Conservation (phyloP, 1,140 invertebrate species). For the Papilio xuthus region DNA sequence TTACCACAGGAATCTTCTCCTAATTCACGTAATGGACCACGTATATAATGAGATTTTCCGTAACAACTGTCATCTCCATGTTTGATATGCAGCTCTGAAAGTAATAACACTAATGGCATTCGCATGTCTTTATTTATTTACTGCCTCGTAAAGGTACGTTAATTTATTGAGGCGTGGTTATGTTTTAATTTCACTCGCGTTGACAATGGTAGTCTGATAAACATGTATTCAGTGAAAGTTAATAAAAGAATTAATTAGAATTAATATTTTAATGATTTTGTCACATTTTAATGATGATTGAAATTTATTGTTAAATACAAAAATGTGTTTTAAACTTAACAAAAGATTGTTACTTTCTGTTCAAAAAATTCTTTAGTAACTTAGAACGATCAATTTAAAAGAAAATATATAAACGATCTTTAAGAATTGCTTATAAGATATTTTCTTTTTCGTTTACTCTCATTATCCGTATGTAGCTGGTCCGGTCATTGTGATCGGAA, state of each 20-base stretch:
- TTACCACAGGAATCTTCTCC: conserved; percentile 30
- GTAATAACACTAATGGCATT: conserved; percentile 76
- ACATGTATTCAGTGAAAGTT: conserved; percentile 34
- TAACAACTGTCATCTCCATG: conserved; percentile 52
- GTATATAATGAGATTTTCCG: conserved; percentile 55
- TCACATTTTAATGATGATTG: no score
- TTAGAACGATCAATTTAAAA: conserved; percentile 2
- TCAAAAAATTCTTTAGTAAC: not conserved
- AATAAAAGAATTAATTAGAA: not conserved
- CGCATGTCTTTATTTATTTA: conserved; percentile 75
- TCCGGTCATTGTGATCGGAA: conserved; percentile 39
- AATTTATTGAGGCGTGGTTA: conserved; percentile 67
- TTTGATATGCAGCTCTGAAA: conserved; percentile 64
- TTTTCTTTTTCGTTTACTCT: conserved; percentile 27
- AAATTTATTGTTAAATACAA: not conserved
- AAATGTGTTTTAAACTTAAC: not conserved
- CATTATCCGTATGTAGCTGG: conserved; percentile 31
- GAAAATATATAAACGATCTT: not conserved
- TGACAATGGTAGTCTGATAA: conserved; percentile 45
- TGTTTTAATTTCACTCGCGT: conserved; percentile 64
- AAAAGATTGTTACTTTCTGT: not conserved
- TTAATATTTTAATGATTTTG: not conserved
- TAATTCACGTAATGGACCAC: conserved; percentile 37
- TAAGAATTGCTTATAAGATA: conserved; percentile 6
- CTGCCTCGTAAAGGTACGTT: conserved; percentile 64